Evolutionary conservation across 2,888 invertebrate species (phyloP).

Genomic region (Meganola albula): DNA sequence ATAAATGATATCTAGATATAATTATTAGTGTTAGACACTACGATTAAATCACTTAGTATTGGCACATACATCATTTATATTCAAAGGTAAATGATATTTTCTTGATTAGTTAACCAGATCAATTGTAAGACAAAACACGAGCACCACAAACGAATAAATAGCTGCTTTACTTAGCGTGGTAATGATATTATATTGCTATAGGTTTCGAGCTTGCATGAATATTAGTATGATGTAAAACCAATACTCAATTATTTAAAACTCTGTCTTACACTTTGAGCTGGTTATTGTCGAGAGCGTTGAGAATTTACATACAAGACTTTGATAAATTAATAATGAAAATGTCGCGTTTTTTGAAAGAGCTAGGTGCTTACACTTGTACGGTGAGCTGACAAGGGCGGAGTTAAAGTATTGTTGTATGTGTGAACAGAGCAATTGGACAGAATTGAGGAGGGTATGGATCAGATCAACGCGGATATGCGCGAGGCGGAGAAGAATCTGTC

Average conservation of each 20-base stretch:
- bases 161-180: slow-evolving; percentile 46
- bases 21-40: slow-evolving; percentile 67
- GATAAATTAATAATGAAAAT: slow-evolving; percentile 26
- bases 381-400: slow-evolving; percentile 39
- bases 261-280: slow-evolving; percentile 71
- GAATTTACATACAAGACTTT: slow-evolving; percentile 59
- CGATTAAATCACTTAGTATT: slow-evolving; percentile 67
- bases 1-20: slow-evolving; percentile 41
- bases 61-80: slow-evolving; percentile 71
- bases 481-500: slow-evolving; percentile 99
- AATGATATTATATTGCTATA: slow-evolving; percentile 46
- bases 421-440: slow-evolving; percentile 98
- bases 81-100: slow-evolving; percentile 58
- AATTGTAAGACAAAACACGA: slow-evolving; percentile 64
- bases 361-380: slow-evolving; percentile 57
- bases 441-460: slow-evolving; percentile 99
- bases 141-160: slow-evolving; percentile 36
- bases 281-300: slow-evolving; percentile 76
- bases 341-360: slow-evolving; percentile 33
- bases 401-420: slow-evolving; percentile 62
- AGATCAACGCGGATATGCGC: slow-evolving; percentile 99
- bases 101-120: slow-evolving; percentile 52
- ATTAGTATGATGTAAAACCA: slow-evolving; percentile 42
- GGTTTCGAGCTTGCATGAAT: slow-evolving; percentile 51
- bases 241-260: slow-evolving; percentile 36